A percentile compares a stretch with the other conserved stretches of the same genome.
Evolutionary conservation across 2,113 vertebrate genomes (phyloP).

Genomic region (Prunella himalayana): DNA sequence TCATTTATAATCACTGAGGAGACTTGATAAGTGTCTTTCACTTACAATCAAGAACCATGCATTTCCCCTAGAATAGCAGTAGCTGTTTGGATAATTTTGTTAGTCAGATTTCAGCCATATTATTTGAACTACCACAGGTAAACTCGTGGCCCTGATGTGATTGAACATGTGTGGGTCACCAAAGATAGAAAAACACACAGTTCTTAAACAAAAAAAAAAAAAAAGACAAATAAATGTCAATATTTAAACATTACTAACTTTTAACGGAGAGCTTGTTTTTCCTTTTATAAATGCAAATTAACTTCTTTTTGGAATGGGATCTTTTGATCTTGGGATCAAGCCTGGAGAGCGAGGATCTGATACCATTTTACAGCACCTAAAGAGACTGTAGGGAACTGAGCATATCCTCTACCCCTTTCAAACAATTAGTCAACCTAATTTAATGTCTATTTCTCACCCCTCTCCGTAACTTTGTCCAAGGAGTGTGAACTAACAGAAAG

Average conservation of each 20-base stretch:
- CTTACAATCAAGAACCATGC: neutral
- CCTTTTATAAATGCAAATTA: neutral
- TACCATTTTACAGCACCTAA: neutral
- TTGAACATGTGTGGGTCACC: neutral
- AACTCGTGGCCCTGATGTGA: neutral
- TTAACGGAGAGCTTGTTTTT: neutral
- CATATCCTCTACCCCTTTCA: neutral
- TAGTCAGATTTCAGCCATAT: neutral
- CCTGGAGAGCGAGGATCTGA: neutral
- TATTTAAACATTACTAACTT: neutral
- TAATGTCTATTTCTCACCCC: neutral
- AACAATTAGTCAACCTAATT: constrained; percentile 4
- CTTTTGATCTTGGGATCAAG: neutral
- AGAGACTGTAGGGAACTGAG: neutral
- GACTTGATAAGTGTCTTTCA: neutral
- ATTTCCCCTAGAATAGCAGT: neutral
- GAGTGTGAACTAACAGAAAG: constrained; percentile 34
- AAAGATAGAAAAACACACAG: neutral
- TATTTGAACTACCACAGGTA: neutral
- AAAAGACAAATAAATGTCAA: neutral
- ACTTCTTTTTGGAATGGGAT: neutral
- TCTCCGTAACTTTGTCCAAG: neutral
- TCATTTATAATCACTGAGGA: neutral
- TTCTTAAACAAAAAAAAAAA: constrained; percentile 22
- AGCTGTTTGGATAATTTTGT: neutral